Base-by-base conservation (phyloP, 92 coral and sea anemone species). In the Bergia sp. region DNA sequence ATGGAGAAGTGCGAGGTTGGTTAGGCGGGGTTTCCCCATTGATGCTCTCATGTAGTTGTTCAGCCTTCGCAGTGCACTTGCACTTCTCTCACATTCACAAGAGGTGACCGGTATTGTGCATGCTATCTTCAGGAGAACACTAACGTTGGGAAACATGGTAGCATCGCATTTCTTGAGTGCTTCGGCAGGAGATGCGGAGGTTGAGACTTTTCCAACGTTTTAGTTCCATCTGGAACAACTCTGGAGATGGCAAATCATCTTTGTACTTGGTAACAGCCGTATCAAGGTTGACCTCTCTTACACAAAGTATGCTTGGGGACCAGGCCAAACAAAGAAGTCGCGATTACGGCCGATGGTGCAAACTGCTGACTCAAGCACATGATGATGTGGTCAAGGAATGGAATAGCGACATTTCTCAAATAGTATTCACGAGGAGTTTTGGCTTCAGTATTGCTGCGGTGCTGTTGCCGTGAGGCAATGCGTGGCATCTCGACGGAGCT, bases 171-270 rank as follows among this genome's bases (percentile, higher is more conserved):
- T 77, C 37, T 85, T 72, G 65, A 72, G n/a, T 67, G 79, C 88
- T 66, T 23, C 65, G 5, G 67, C 88, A 18, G 88, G 88, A 10
- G 80, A 85, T 44, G 23, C 64, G 40, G 16, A 72, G 13, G 80
- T 71, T 45, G 37, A 29, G 71, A 45, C 43, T 41, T 69, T 41
- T 85, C 80, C 69, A 45, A 2, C 41, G 80, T 29, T 1, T 44
- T 21, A 41, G 80, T 69, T 85, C 88, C 80, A 71, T 85, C 55
- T 85, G 36, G 80, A 85, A 85, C 79, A 81, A 81, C 73, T 81
- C 86, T 7, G 85, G 74, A 72, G 86, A 81, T 15, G 36, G 86
- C 73, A 81, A 72, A 81, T 81, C 74, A 55, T n/a, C 86, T 57
- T 18, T 83, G 78, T 83, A 83, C 18, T 13, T 83, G 57, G 71